These are phyloP conservation scores for Limnephilus marmoratus DNA, from an alignment of 2,888 invertebrate genomes.

Conservation along the genomic window DNA sequence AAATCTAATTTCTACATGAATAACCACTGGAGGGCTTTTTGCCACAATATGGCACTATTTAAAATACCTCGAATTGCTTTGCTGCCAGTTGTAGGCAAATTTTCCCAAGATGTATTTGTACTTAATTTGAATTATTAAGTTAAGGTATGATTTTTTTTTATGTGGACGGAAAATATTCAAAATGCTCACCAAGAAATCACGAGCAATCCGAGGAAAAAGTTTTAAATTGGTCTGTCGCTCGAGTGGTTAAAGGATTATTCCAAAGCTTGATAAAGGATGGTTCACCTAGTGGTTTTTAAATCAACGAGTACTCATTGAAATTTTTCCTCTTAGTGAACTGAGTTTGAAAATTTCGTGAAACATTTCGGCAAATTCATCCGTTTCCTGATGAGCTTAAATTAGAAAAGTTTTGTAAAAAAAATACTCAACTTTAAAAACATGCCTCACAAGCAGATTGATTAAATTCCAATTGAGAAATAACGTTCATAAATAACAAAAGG, in stretches of 20 bases:
- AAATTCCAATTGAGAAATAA: background rate
- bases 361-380: background rate
- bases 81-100: too few relatives aligned
- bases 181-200: too few relatives aligned
- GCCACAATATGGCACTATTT: too few relatives aligned
- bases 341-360: background rate
- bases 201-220: too few relatives aligned
- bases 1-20: background rate
- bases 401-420: background rate
- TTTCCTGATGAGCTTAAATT: background rate
- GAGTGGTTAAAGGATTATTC: background rate
- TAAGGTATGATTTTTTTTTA: too few relatives aligned
- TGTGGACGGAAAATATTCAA: too few relatives aligned
- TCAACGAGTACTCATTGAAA: background rate
- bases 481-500: background rate
- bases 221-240: too few relatives aligned
- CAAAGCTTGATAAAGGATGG: background rate
- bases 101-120: too few relatives aligned
- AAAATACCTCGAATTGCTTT: too few relatives aligned
- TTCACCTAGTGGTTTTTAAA: background rate
- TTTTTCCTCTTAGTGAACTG: background rate
- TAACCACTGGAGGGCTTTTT: too few relatives aligned
- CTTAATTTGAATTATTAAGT: too few relatives aligned
- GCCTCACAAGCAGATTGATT: background rate
- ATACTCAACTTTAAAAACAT: background rate